Evolutionary conservation across 2,797 vertebrate genomes (phyloP), one percentile per base, ranked within the genome.

Genomic region (Pogonophryne albipinna): DNA sequence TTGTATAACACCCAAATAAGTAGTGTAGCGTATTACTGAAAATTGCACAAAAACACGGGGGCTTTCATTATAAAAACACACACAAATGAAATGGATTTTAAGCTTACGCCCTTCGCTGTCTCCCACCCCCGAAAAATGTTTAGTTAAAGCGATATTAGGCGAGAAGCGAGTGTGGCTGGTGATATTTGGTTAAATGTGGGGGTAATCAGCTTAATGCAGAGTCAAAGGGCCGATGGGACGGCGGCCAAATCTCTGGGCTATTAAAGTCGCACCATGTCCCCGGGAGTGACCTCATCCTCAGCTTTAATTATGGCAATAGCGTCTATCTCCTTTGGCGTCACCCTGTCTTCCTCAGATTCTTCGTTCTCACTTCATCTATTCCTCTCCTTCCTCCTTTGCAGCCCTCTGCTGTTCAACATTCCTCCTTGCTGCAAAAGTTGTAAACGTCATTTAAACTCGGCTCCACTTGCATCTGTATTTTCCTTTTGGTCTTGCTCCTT

Each of bases 121-220:
- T 61, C 27, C 46, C 50, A 77, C 64, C 58, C 58, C 58, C 27
- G 17, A 74, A 89, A 87, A 89, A 82, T 85, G 85, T 91, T 92
- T 84, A 86, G 91, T 88, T 85, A 86, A 91, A 93, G 91, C 82
- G 88, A 91, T 90, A 91, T 92, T 86, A 91, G 84, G 82, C 71
- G 49, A 79, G 81, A 71, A 72, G 80, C 41, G 27, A 83, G 74
- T 77, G 88, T 89, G 85, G 88, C 90, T 51, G 74, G 90, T 84
- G 89, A 83, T 89, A 85, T 93, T 93, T 92, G 91, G 90, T 93
- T 94, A 93, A 93, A 92, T 92, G 92, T 92, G 91, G 88, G 89
- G 84, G 90, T 94, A 94, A 94, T 94, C 93, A 93, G 92, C 91
- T 94, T 93, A 93, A 94, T 93, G 92, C 88, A 91, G 92, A 94